Percentiles rank a stretch among this genome's conserved stretches.
These are phyloP conservation scores for Neosilurus mollespiculum DNA, from an alignment of 2,797 vertebrate genomes.

Conservation along the genomic window DNA sequence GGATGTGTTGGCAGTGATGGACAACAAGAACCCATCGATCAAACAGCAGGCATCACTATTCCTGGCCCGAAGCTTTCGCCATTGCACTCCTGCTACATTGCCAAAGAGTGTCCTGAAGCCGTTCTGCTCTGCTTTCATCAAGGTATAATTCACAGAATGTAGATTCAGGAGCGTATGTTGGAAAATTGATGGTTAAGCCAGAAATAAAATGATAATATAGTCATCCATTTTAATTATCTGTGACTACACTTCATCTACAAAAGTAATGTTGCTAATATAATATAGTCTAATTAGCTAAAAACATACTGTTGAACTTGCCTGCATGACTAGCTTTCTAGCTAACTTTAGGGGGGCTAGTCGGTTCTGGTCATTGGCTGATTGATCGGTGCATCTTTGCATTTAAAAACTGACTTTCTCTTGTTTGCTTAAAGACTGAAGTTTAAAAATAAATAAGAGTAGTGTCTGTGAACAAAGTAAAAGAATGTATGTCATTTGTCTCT, in stretches of 20 bases:
- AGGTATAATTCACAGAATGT: conserved; percentile 70
- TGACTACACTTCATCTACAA: neutral
- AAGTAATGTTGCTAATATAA: neutral
- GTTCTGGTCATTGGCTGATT: too few species aligned
- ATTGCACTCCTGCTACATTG: conserved; percentile 86
- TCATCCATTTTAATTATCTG: neutral
- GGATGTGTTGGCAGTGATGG: conserved; percentile 93
- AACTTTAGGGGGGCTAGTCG: neutral
- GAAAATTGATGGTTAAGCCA: neutral
- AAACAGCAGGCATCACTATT: conserved; percentile 97
- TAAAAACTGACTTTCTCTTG: neutral
- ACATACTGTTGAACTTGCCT: neutral
- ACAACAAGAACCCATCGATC: conserved; percentile 98
- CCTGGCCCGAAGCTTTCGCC: conserved; percentile 91
- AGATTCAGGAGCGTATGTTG: too few species aligned
- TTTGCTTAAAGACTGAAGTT: neutral
- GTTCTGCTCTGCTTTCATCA: conserved; percentile 90
- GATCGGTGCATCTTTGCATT: too few species aligned
- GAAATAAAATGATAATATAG: neutral
- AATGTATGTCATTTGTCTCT: neutral
- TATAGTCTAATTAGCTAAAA: neutral
- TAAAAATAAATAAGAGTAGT: neutral
- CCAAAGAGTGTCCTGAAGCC: conserved; percentile 92
- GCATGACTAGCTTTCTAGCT: neutral
- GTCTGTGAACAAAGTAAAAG: neutral